These are phyloP conservation scores for Petrophora chlorosata DNA, from an alignment of 2,888 invertebrate genomes.

Conservation along the genomic window DNA sequence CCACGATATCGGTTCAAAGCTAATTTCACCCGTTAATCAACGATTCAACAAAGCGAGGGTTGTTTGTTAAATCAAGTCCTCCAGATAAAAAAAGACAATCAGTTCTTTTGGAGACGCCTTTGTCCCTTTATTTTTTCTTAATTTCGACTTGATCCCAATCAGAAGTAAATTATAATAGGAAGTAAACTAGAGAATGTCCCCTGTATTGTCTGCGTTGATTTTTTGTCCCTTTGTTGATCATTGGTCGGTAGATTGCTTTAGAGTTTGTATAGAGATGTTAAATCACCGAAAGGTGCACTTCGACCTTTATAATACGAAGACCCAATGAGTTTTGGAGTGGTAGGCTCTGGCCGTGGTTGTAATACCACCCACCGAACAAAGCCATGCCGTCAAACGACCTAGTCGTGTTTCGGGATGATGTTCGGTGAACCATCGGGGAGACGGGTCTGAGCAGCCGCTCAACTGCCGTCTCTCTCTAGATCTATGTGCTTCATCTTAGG, in stretches of 20 bases:
- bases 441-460: too few species aligned
- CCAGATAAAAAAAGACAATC: slow-evolving; percentile 74
- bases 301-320: too few species aligned
- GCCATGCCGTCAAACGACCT: too few species aligned
- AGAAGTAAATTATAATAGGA: slow-evolving; percentile 81
- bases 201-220: slow-evolving; percentile 72
- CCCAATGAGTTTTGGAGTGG: too few species aligned
- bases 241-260: slow-evolving; percentile 53
- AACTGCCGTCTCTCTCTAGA: too few species aligned
- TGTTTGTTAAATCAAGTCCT: slow-evolving; percentile 78
- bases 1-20: slow-evolving; percentile 41
- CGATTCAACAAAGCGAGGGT: slow-evolving; percentile 51
- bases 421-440: too few species aligned
- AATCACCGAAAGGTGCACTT: neutral
- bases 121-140: slow-evolving; percentile 81
- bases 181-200: slow-evolving; percentile 78
- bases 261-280: slow-evolving; percentile 56
- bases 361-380: too few species aligned
- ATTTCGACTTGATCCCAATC: slow-evolving; percentile 82
- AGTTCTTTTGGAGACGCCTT: slow-evolving; percentile 50
- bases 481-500: too few species aligned
- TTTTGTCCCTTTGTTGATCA: slow-evolving; percentile 62
- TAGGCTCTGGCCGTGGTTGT: too few species aligned
- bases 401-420: too few species aligned
- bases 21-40: slow-evolving; percentile 61